phyloP scores from a whole-genome alignment of 2,113 vertebrate genomes.

The Riparia riparia region DNA sequence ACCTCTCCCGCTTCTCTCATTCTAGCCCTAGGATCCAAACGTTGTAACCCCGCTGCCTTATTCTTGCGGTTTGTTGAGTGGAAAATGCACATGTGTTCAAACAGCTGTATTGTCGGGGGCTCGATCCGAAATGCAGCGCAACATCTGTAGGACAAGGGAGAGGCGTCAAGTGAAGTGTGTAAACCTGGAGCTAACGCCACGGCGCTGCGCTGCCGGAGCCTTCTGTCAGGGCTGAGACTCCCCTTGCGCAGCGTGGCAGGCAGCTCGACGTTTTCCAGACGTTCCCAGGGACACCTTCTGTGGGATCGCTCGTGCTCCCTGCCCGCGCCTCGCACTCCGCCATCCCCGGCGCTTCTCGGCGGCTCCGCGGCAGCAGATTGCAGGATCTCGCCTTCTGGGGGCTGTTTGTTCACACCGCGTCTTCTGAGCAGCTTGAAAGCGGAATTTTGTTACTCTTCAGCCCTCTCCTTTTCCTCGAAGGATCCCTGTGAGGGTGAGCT shows the following conservation, averaged over 20 bases:
- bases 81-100: slow-evolving; percentile 76
- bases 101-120: slow-evolving; percentile 56
- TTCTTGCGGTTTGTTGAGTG: slow-evolving; percentile 74
- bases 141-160: slow-evolving; percentile 69
- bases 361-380: background rate
- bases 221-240: slow-evolving; percentile 19
- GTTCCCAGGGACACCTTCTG: background rate
- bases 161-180: slow-evolving; percentile 67
- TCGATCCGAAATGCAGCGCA: slow-evolving; percentile 7
- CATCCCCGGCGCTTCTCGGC: background rate
- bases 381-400: background rate
- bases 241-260: background rate
- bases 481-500: background rate
- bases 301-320: background rate
- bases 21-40: slow-evolving; percentile 71
- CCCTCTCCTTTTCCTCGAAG: background rate
- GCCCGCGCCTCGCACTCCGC: background rate
- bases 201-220: background rate
- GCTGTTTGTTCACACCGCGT: background rate
- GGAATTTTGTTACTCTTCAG: background rate
- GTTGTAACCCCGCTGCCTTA: slow-evolving; percentile 51
- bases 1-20: slow-evolving; percentile 13
- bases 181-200: slow-evolving; percentile 8
- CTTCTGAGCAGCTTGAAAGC: slow-evolving; percentile 19
- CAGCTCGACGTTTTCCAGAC: background rate